These are phyloP conservation scores for Drosophila prolongata DNA, from an alignment of 2,888 invertebrate genomes.

Conservation along the genomic window DNA sequence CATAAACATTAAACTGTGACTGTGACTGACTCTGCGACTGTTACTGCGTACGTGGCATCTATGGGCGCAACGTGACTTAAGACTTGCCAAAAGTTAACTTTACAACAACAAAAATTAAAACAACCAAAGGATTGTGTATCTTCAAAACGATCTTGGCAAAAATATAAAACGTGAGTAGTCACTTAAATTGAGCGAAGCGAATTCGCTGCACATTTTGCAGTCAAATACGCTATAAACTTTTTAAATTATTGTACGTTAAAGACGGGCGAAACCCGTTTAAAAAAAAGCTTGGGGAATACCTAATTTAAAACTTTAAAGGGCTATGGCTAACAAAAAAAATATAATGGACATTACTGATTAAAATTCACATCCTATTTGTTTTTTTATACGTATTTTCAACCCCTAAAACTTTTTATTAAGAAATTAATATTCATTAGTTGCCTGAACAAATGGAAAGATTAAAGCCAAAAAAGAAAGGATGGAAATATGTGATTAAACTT, in stretches of 20 bases:
- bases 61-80: slow-evolving; percentile 44
- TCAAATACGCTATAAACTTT: slow-evolving; percentile 11
- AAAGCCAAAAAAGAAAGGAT: neutral
- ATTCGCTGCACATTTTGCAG: slow-evolving; percentile 37
- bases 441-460: neutral
- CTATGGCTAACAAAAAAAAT: too few relatives aligned
- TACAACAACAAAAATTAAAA: neutral
- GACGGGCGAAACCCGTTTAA: neutral
- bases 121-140: slow-evolving; percentile 27
- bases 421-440: neutral
- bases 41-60: slow-evolving; percentile 46
- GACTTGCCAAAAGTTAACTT: slow-evolving; percentile 13
- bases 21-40: slow-evolving; percentile 22
- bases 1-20: slow-evolving; percentile 34
- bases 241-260: slow-evolving; percentile 14
- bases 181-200: slow-evolving; percentile 53
- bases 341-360: too few relatives aligned
- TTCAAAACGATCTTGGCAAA: slow-evolving; percentile 45
- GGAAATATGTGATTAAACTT: slow-evolving; percentile 1
- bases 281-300: too few relatives aligned
- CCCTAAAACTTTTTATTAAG: neutral
- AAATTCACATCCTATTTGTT: too few relatives aligned
- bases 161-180: slow-evolving; percentile 65
- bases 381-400: neutral
- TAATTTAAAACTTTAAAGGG: neutral